Percentiles rank a stretch among this genome's conserved stretches.
phyloP scores from a whole-genome alignment of 1,140 invertebrate species.

The Lerema accius region DNA sequence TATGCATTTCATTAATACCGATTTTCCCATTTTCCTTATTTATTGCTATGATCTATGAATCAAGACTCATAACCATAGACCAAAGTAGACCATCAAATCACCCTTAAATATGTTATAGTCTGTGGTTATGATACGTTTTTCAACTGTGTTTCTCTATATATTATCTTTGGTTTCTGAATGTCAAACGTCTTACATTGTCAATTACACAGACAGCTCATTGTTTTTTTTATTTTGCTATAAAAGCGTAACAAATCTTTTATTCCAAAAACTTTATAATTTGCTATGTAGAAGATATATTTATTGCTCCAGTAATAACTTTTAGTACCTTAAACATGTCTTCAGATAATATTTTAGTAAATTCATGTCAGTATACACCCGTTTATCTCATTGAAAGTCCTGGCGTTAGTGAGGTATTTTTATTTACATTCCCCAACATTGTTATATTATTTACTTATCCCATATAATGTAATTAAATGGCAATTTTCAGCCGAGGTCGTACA shows the following conservation, averaged over 20 bases:
- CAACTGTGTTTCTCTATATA: too few species aligned
- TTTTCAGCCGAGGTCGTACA: conserved; percentile 64
- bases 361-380: conserved; percentile 72
- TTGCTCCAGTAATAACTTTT: conserved; percentile 34
- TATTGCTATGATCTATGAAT: too few species aligned
- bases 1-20: too few species aligned
- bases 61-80: too few species aligned
- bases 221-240: conserved; percentile 19
- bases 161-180: neutral
- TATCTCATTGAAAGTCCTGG: conserved; percentile 68
- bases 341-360: conserved; percentile 62
- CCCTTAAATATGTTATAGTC: too few species aligned
- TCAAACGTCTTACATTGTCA: neutral
- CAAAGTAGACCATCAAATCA: too few species aligned
- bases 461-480: conserved; percentile 25
- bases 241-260: conserved; percentile 2
- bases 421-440: conserved; percentile 32
- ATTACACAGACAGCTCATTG: neutral
- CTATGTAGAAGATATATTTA: conserved; percentile 43
- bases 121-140: too few species aligned
- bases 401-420: conserved; percentile 62
- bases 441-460: neutral
- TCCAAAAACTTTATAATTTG: conserved; percentile 34
- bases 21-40: too few species aligned
- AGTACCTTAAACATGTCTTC: conserved; percentile 54